A percentile compares a stretch with the other conserved stretches of the same genome.
phyloP scores from a whole-genome alignment of 37 sponge, comb jelly and placozoan genomes.

The Hexactinellida sp. region DNA sequence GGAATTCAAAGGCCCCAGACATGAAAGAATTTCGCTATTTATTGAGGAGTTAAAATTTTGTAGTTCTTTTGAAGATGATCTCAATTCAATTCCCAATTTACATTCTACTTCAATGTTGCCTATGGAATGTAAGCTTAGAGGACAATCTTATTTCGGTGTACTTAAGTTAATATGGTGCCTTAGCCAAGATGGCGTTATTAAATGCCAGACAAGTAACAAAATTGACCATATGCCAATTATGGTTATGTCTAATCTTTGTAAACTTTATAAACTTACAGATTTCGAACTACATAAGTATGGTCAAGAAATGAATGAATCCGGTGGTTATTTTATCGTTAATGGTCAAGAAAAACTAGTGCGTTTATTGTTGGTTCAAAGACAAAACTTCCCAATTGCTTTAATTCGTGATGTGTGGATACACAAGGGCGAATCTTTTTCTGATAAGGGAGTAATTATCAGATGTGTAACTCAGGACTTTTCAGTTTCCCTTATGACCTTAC shows the following conservation, averaged over 20 bases:
- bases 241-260: slow-evolving; percentile 77
- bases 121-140: not conserved
- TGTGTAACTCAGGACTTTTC: slow-evolving; percentile 70
- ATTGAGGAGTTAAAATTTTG: not conserved
- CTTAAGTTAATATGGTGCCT: not conserved
- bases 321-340: slow-evolving; percentile 96
- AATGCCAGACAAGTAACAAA: not conserved
- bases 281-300: slow-evolving; percentile 48
- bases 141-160: not conserved
- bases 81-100: not conserved
- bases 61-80: not conserved
- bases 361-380: slow-evolving; percentile 71
- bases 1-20: not conserved
- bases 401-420: slow-evolving; percentile 59
- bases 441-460: slow-evolving; percentile 66
- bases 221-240: slow-evolving; percentile 72
- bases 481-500: slow-evolving; percentile 56
- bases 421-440: slow-evolving; percentile 67
- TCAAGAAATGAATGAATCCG: slow-evolving; percentile 80
- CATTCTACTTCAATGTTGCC: not conserved
- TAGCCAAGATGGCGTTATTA: not conserved
- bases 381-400: slow-evolving; percentile 80
- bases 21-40: not conserved
- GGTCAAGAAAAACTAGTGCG: slow-evolving; percentile 81
- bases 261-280: slow-evolving; percentile 34